Base-by-base conservation (phyloP, 2,797 vertebrate genomes). In the Octomys mimax region DNA sequence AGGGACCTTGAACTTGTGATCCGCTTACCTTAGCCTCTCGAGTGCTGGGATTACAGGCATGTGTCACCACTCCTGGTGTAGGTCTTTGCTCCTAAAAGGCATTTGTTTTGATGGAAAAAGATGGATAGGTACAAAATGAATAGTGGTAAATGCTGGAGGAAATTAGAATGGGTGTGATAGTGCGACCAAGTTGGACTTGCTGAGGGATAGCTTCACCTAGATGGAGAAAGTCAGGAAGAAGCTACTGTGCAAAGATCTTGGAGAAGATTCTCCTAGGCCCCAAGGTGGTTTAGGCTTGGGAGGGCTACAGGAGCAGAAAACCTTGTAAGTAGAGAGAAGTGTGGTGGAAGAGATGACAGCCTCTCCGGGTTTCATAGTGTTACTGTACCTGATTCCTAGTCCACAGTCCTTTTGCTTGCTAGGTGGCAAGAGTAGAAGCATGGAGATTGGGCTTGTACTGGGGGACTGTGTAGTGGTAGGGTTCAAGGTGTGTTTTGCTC, bases 401-500 rank as follows among this genome's bases (percentile, higher is more conserved):
- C 11, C 39, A 42, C 5, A 61, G 59, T 70, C 21, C 14, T 21
- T 89, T 94, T 75, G 57, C 18, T 62, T 94, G 33, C 85, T 11
- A 0, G 16, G 42, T 57, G 57, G 52, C 28, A 46, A 57, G 39
- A 73, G 36, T 62, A 85, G 54, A 92, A 71, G 36, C 0, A 4
- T 64, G 70, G 64, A 73, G 21, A 73, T 61, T 26, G 68, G 61
- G 42, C 61, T 92, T 66, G 81, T 66, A 52, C 8, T 68, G 22
- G 6, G 9, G 16, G n/a, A 54, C 11, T 8, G 28, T 84, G 36
- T 57, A 31, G 2, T 59, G 64, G 68, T 59, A 21, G 70, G 83
- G 54, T 85, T 81, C 84, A 91, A 39, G 22, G 28, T 80, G 8
- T 82, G 33, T 91, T 91, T 93, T 87, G 28, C 46, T 62, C n/a